Base-by-base conservation (phyloP, 2,797 vertebrate genomes). In the Fistularia tabacaria region DNA sequence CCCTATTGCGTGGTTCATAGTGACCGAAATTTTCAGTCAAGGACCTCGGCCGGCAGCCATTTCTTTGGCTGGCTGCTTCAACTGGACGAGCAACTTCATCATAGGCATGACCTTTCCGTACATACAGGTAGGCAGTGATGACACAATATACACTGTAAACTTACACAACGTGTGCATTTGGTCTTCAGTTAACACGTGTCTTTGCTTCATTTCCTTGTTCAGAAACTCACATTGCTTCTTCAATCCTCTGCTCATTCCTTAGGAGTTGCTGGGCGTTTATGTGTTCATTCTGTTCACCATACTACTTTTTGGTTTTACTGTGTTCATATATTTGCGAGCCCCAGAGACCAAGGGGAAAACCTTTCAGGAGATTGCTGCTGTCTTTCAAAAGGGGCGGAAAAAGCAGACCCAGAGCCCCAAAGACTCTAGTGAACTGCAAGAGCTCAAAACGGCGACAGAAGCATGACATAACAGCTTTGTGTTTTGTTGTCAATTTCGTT, bases 1-100 rank as follows among this genome's bases (percentile, higher is more conserved):
- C 46, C 97, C 97, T 1, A 98, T 99, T 62, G 95, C 97, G 6
- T 99, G 97, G 97, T 99, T 99, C 54, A 98, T 99, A 0, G 97
- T 98, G 11, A 95, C 96, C 0, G 97, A 99, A n/a, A 83, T 99
- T 47, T 99, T 99, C 90, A 97, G 95, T 56, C 97, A 99, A 84
- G 97, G 95, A 9, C 94, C 97, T 0, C 93, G 97, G 0, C 94
- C 97, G 0, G 93, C 96, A 0, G 97, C 97, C 50, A 90, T 99
- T 0, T 93, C 97, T 0, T 48, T 98, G 0, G 94, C 96, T 0
- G 91, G 96, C 9, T 98, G 92, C 87, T 91, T 90, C 87, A 99
- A 99, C 86, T 99, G 97, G 97, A 88, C 90, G 64, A 93, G 93
- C 88, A 99, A 99, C 85, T 99, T 99, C 83, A 79, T 98, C 1